Conservation (phyloP, 1,140 invertebrate species). For the Hydropsyche tenuis region DNA sequence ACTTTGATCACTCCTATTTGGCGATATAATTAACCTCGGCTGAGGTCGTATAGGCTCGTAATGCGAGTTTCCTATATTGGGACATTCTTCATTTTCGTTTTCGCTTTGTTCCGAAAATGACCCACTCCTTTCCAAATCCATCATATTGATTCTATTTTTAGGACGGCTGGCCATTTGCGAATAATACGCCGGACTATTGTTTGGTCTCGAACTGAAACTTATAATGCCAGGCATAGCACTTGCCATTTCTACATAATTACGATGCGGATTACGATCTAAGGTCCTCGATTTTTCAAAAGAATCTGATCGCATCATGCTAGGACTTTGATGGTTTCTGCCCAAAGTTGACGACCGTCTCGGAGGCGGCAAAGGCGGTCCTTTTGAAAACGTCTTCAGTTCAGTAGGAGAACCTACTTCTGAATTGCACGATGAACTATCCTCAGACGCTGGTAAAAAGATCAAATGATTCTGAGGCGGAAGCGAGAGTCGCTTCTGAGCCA, state of each 20-base stretch:
- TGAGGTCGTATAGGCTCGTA: constrained; percentile 42
- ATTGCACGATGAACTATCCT: constrained; percentile 52
- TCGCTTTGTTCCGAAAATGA: constrained; percentile 42
- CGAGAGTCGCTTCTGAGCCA: constrained; percentile 62
- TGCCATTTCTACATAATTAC: constrained; percentile 55
- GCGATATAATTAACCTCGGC: constrained; percentile 39
- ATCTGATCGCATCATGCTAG: constrained; percentile 48
- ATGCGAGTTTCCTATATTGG: constrained; percentile 28
- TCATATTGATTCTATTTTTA: constrained; percentile 46
- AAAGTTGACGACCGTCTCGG: constrained; percentile 69
- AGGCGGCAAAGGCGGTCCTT: constrained; percentile 69
- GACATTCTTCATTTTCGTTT: constrained; percentile 41
- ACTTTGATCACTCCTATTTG: constrained; percentile 33
- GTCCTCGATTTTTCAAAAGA: constrained; percentile 57
- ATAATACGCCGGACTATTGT: constrained; percentile 27
- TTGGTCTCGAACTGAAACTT: constrained; percentile 24
- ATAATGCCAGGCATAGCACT: constrained; percentile 54
- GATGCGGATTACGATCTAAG: constrained; percentile 50
- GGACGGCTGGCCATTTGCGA: constrained; percentile 36
- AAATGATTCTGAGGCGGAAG: constrained; percentile 60
- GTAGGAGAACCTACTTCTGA: constrained; percentile 57
- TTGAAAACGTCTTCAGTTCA: constrained; percentile 52
- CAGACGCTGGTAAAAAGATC: constrained; percentile 56
- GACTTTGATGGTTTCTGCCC: constrained; percentile 57
- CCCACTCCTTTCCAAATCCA: constrained; percentile 44